A percentile compares a stretch with the other conserved stretches of the same genome.
Conservation (phyloP, 1,140 invertebrate genomes). For the Popillia japonica region DNA sequence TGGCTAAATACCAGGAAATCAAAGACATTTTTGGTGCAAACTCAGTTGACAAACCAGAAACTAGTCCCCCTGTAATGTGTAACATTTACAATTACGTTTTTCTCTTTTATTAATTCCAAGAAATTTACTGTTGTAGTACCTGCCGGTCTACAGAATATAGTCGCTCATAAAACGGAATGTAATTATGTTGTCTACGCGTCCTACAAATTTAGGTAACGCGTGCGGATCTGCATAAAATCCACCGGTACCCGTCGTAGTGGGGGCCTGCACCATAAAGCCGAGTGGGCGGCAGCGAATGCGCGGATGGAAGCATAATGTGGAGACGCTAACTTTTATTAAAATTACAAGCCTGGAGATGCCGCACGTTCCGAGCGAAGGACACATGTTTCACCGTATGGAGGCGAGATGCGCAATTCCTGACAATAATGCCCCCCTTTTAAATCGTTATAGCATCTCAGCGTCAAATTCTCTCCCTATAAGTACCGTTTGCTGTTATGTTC, state of each 20-base stretch:
- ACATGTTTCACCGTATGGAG: background rate
- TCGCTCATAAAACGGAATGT: background rate
- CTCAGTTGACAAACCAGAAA: too few species aligned
- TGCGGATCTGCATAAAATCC: background rate
- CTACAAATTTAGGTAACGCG: constrained; percentile 10
- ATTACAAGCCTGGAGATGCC: background rate
- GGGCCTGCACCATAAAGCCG: background rate
- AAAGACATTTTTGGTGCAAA: too few species aligned
- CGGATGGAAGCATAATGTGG: background rate
- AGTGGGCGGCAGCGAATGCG: too few species aligned
- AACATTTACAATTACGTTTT: too few species aligned
- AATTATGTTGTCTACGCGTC: background rate
- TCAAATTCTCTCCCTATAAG: too few species aligned
- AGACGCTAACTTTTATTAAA: constrained; percentile 5
- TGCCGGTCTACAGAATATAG: background rate
- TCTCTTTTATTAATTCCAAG: background rate
- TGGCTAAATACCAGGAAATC: too few species aligned
- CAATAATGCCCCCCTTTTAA: background rate
- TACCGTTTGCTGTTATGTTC: too few species aligned
- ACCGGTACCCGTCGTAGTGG: background rate
- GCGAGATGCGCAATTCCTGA: background rate
- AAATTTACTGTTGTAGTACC: background rate
- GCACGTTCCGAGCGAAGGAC: background rate
- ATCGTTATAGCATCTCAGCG: background rate
- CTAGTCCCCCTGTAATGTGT: too few species aligned